Percentiles rank a stretch among this genome's conserved stretches.
These are phyloP conservation scores for Tympanuchus pallidicinctus DNA, from an alignment of 2,113 vertebrate genomes.

Conservation along the genomic window DNA sequence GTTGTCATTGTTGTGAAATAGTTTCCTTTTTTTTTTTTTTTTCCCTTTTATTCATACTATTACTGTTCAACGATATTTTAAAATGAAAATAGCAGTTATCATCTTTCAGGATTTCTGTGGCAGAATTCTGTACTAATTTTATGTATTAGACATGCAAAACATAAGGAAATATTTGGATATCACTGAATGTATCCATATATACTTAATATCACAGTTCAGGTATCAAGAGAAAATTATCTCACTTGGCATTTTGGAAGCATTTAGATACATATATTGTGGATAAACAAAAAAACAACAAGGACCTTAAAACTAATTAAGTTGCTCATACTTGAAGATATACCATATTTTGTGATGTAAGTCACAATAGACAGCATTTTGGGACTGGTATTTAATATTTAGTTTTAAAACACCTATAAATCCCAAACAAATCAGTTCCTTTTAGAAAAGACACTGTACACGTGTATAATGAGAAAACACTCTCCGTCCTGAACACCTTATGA, in stretches of 20 bases:
- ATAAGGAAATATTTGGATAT: neutral
- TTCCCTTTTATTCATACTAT: neutral
- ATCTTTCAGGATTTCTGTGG: neutral
- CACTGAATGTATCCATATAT: neutral
- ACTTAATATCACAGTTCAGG: neutral
- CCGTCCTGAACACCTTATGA: neutral
- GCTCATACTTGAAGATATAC: neutral
- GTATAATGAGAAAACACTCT: neutral
- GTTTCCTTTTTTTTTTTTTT: neutral
- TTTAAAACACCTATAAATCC: neutral
- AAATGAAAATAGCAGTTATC: neutral
- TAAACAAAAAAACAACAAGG: neutral
- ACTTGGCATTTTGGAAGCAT: neutral
- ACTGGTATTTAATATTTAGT: neutral
- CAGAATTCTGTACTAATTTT: neutral
- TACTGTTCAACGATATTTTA: neutral
- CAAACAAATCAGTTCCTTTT: neutral
- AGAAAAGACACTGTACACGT: neutral
- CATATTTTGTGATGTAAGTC: neutral
- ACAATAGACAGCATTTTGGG: neutral
- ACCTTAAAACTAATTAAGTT: neutral
- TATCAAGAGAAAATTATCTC: neutral
- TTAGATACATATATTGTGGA: neutral
- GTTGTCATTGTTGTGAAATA: neutral
- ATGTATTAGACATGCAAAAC: neutral